Evolutionary conservation across 1,140 invertebrate species (phyloP).

Genomic region (Anastrepha ludens): DNA sequence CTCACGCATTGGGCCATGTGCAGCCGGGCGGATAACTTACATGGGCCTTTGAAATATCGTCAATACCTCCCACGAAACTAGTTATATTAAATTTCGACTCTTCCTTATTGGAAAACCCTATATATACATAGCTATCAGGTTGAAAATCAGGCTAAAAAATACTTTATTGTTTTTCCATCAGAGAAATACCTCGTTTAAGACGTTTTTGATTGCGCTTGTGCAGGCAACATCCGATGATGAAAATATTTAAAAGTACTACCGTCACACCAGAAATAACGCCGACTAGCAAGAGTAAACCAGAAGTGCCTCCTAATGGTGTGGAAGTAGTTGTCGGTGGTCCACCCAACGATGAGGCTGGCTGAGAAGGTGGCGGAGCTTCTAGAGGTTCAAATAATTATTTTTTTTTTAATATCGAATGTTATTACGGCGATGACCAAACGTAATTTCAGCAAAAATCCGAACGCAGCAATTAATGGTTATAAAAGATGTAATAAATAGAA

Average conservation of each 20-base stretch:
- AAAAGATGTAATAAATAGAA: background rate
- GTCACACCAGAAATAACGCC: slow-evolving; percentile 84
- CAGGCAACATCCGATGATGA: slow-evolving; percentile 91
- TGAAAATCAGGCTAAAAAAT: background rate
- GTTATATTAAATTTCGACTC: no score
- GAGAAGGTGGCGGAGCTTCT: slow-evolving; percentile 73
- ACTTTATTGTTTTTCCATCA: background rate
- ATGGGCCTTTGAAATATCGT: no score
- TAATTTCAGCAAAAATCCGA: background rate
- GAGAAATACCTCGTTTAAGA: slow-evolving; percentile 76
- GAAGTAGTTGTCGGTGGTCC: slow-evolving; percentile 72
- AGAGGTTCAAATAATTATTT: background rate
- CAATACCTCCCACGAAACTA: no score
- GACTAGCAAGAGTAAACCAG: slow-evolving; percentile 83
- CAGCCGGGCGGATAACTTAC: no score
- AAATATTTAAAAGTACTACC: slow-evolving; percentile 86
- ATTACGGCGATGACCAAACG: background rate
- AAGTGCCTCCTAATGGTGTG: slow-evolving; percentile 75
- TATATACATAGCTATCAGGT: no score
- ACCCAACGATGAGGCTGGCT: slow-evolving; percentile 76
- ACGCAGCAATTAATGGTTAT: background rate
- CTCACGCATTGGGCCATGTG: no score
- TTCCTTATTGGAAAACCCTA: no score
- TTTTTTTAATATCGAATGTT: background rate
- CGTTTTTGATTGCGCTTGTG: slow-evolving; percentile 84